Conservation (phyloP, 2,888 invertebrate genomes). For the Chrysolina haemoptera region DNA sequence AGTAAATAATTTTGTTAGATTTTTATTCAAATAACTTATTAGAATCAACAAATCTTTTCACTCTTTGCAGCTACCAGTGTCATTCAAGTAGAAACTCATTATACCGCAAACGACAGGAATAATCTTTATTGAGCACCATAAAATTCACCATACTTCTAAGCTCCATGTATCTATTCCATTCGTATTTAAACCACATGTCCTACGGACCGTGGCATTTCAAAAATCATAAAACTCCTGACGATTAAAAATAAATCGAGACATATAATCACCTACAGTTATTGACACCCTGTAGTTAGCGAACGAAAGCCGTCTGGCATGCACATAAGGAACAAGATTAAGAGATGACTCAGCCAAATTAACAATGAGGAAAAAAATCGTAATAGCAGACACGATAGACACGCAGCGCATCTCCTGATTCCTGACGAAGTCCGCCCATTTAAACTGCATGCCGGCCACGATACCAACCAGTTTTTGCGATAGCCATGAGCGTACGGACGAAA, state of each 20-base stretch:
- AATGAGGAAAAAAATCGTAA: conserved; percentile 24
- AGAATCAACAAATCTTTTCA: too few relatives aligned
- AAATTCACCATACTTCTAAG: too few relatives aligned
- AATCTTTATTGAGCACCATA: too few relatives aligned
- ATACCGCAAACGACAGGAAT: too few relatives aligned
- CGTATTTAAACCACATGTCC: too few relatives aligned
- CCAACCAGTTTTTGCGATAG: conserved; percentile 27
- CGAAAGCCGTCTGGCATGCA: background rate
- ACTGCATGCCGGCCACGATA: conserved; percentile 21
- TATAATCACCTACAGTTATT: background rate
- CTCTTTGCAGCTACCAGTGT: too few relatives aligned
- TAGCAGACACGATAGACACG: conserved; percentile 29
- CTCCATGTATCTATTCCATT: too few relatives aligned
- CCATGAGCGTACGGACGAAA: background rate
- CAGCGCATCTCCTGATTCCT: conserved; percentile 21
- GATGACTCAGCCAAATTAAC: conserved; percentile 24
- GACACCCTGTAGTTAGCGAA: conserved; percentile 6
- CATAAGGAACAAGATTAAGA: conserved; percentile 12
- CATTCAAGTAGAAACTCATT: too few relatives aligned
- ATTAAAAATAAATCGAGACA: background rate
- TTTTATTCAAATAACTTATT: too few relatives aligned
- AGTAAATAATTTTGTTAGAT: too few relatives aligned
- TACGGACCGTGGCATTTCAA: too few relatives aligned
- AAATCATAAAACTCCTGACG: background rate
- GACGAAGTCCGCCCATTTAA: conserved; percentile 31